Percentiles rank a stretch among this genome's conserved stretches.
Evolutionary conservation across 2,797 vertebrate species (phyloP).

Genomic region (Semotilus atromaculatus): DNA sequence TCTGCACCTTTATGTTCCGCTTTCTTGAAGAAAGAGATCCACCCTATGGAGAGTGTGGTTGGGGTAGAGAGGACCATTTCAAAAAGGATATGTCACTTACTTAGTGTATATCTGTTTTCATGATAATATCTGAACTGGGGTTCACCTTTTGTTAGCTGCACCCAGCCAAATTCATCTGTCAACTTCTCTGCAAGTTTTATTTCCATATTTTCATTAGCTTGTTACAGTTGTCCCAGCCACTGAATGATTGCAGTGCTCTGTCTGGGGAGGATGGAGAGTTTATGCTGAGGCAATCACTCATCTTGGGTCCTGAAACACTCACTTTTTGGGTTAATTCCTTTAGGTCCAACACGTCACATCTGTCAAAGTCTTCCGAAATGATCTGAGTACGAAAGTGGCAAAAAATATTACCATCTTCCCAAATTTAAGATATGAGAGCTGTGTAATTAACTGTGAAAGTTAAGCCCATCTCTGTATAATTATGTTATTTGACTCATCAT

Average conservation of each 20-base stretch:
- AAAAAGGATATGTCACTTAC: background rate
- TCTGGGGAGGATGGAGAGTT: slow-evolving; percentile 1
- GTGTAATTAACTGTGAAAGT: slow-evolving; percentile 58
- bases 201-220: slow-evolving; percentile 27
- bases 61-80: background rate
- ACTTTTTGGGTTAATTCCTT: slow-evolving; percentile 37
- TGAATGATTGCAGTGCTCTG: background rate
- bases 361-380: slow-evolving; percentile 36
- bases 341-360: slow-evolving; percentile 39
- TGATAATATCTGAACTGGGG: background rate
- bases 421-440: slow-evolving; percentile 52
- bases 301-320: slow-evolving; percentile 34
- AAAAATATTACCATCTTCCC: slow-evolving; percentile 41
- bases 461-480: slow-evolving; percentile 58
- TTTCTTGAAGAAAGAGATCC: background rate
- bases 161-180: slow-evolving; percentile 21
- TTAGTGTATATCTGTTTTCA: background rate
- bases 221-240: slow-evolving; percentile 23
- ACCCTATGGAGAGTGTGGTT: background rate
- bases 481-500: slow-evolving; percentile 60
- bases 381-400: slow-evolving; percentile 21
- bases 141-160: background rate
- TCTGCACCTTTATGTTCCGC: background rate
- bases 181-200: slow-evolving; percentile 4
- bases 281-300: slow-evolving; percentile 23